phyloP scores from a whole-genome alignment of 2,888 invertebrate species.

The Mimas tiliae region DNA sequence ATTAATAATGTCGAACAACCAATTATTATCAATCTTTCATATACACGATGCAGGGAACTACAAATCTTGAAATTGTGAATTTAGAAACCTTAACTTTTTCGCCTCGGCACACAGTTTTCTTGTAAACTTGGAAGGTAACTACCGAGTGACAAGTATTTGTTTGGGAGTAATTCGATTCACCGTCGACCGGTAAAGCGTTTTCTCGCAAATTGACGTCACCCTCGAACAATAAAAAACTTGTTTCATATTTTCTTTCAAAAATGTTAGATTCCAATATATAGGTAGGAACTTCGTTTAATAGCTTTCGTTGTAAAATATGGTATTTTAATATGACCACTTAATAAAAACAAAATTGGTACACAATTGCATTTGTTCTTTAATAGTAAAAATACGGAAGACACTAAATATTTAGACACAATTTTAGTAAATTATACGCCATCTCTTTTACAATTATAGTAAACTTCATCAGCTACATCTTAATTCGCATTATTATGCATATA shows the following conservation, averaged over 20 bases:
- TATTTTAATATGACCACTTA: neutral
- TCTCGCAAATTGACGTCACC: conserved; percentile 74
- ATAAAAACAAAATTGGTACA: neutral
- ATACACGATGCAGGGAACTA: conserved; percentile 34
- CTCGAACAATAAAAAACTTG: conserved; percentile 69
- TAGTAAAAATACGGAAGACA: too few species aligned
- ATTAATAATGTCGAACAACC: conserved; percentile 26
- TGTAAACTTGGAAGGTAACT: conserved; percentile 61
- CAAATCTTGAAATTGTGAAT: conserved; percentile 35
- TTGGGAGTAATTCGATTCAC: conserved; percentile 71
- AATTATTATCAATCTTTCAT: neutral
- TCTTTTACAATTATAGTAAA: neutral
- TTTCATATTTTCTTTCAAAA: conserved; percentile 52
- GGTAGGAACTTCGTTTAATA: too few species aligned
- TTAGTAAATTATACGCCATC: neutral
- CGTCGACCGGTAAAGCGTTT: conserved; percentile 56
- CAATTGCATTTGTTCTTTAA: too few species aligned
- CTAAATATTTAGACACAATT: neutral
- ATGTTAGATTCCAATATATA: too few species aligned
- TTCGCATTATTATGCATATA: too few species aligned
- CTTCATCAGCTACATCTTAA: neutral
- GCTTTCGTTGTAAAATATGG: neutral
- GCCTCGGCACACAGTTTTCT: conserved; percentile 54
- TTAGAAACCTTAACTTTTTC: conserved; percentile 48
- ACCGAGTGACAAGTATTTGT: conserved; percentile 69